Percentiles rank a stretch among this genome's conserved stretches.
Conservation (phyloP, 2,797 vertebrate genomes). For the Crax fasciolata region DNA sequence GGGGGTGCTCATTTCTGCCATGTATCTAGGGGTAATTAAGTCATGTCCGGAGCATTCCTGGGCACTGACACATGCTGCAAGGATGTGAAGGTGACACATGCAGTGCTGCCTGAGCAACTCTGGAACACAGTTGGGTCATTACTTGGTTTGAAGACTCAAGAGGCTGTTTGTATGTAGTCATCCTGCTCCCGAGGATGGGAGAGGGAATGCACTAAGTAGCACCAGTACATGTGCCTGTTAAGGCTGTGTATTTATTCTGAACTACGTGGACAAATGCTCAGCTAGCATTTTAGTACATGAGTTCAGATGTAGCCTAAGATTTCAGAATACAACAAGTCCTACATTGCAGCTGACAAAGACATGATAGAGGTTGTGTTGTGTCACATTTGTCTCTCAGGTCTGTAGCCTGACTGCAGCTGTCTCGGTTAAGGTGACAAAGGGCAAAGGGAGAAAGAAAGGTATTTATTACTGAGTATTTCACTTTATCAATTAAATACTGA, state of each 20-base stretch:
- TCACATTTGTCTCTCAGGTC: neutral
- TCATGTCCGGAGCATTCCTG: neutral
- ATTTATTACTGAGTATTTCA: no score
- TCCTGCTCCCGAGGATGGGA: no score
- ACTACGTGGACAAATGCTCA: neutral
- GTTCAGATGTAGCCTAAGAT: neutral
- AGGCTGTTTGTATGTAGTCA: no score
- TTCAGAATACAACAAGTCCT: neutral
- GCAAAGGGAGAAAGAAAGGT: neutral
- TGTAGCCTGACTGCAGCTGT: neutral
- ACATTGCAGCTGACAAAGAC: neutral
- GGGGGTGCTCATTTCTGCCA: neutral
- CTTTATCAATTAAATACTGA: neutral
- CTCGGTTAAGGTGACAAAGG: neutral
- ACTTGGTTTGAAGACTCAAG: no score
- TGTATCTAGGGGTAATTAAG: neutral
- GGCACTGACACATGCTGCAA: neutral
- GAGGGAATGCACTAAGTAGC: no score
- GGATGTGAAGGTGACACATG: neutral
- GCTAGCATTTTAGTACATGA: neutral
- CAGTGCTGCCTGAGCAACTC: neutral
- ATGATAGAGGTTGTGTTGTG: neutral
- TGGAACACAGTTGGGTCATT: neutral
- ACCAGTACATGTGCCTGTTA: neutral
- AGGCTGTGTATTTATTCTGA: neutral